Evolutionary conservation across 2,797 vertebrate genomes (phyloP).

Genomic region (Poecile montanus): DNA sequence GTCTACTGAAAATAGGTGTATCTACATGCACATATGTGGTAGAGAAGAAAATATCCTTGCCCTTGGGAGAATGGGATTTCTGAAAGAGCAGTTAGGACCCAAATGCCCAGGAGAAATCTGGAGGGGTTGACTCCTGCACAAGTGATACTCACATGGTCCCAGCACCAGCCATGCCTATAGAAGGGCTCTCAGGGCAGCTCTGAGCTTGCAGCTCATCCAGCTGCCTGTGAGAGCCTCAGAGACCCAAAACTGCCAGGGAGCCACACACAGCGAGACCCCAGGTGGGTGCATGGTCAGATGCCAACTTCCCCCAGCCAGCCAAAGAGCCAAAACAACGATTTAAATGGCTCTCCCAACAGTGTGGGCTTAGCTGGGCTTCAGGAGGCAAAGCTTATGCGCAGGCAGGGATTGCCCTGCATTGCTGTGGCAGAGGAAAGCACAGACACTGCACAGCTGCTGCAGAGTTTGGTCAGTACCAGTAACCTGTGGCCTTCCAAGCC

Average conservation of each 20-base stretch:
- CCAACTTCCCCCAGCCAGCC: not conserved
- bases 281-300: not conserved
- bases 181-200: not conserved
- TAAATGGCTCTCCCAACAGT: not conserved
- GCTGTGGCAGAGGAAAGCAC: not conserved
- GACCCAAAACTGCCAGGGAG: not conserved
- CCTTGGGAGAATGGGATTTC: not conserved
- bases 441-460: not conserved
- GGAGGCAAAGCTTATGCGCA: not conserved
- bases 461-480: not conserved
- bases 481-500: not conserved
- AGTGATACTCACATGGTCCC: not conserved
- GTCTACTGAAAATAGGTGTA: not conserved
- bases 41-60: not conserved
- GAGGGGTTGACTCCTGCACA: not conserved
- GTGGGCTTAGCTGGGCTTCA: not conserved
- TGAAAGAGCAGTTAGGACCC: not conserved
- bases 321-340: not conserved
- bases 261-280: fast-evolving
- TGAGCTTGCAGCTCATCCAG: not conserved
- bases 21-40: fast-evolving
- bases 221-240: not conserved
- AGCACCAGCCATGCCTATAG: not conserved
- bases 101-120: not conserved
- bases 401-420: not conserved